Evolutionary conservation across 2,888 invertebrate genomes (phyloP), one percentile per base, ranked within the genome.

Genomic region (Smittia aterrima): DNA sequence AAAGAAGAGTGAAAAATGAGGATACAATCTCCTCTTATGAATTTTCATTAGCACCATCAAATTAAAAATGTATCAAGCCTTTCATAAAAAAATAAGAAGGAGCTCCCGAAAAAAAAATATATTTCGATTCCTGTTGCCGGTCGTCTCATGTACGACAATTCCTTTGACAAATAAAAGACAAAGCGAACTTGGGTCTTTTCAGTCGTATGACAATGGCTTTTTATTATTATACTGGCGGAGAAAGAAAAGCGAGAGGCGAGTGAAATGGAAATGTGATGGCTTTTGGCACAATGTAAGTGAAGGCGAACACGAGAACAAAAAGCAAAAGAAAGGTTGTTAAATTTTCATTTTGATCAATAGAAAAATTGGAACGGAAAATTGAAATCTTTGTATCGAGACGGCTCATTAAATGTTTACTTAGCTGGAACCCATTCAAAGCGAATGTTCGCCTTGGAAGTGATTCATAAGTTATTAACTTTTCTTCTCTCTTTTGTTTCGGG

Each of bases 301-400:
- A 9, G 32, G 27, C 20, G 16, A 66, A 27, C 32, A 25, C 66
- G 32, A 25, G 47, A n/a, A 47, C 47, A 11, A 47, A 47, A n/a
- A 11, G 32, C n/a, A 47, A 47, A n/a, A 47, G 11, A 47, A 47
- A 47, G 66, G 24, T 66, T 68, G 13, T 41, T 68, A 68, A 68
- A 68, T 68, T 68, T 68, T n/a, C n/a, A n/a, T n/a, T n/a, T 68
- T 68, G 68, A 68, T 68, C 68, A 68, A 68, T 67, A 40, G 67
- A 67, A 67, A 41, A 41, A 41, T 27, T 66, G 47, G 47, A 47
- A 47, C 47, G 47, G 47, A 47, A 47, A 47, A 47, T 47, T 47
- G 47, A 47, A 47, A 47, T 47, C 47, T 47, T 47, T 47, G 47
- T 47, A 47, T 47, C 47, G 47, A 47, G 22, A 7, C 22, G 58